Base-by-base conservation (phyloP, 2,113 vertebrate species). In the Anser brachyrhynchus region DNA sequence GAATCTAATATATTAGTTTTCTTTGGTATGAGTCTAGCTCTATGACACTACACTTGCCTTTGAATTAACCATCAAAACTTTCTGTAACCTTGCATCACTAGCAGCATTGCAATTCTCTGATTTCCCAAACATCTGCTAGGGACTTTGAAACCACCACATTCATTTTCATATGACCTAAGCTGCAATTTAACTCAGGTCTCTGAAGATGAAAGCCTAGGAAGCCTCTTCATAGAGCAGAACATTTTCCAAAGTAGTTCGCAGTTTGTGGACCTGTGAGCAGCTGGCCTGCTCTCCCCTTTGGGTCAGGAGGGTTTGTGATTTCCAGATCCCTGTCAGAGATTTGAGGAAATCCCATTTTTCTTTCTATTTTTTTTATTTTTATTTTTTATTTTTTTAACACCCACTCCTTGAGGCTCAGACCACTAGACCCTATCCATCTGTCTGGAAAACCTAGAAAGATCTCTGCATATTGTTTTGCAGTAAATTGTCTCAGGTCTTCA, bases 71-170 rank as follows among this genome's bases (percentile, higher is more conserved):
- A 29, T 33, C 33, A 46, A 80, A 93, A 23, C 52, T 91, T 29
- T 13, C 55, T 49, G 64, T 83, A 90, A 85, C 57, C 61, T 26
- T 12, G 3, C 91, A 54, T 67, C 44, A 89, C 46, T 25, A 57
- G 5, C n/a, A 13, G 7, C 66, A 41, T 41, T 87, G 39, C n/a
- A 92, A 51, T 79, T 89, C 28, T 64, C n/a, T 81, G 78, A 65
- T 94, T 95, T 93, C 51, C 61, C 76, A 89, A 51, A 95, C 95
- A 97, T 96, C 93, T 97, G 96, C 65, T 90, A 35, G 87, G 90
- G 92, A 94, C 87, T 95, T 94, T 55, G 91, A 96, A 95, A 96
- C 57, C 73, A 94, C 87, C 65, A 51, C 73, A 52, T 93, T 86
- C 70, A 93, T 95, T 91, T 96, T 91, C 90, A 64, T 79, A 58